phyloP scores from a whole-genome alignment of 2,888 invertebrate genomes.

The Micoletzkya japonica region DNA sequence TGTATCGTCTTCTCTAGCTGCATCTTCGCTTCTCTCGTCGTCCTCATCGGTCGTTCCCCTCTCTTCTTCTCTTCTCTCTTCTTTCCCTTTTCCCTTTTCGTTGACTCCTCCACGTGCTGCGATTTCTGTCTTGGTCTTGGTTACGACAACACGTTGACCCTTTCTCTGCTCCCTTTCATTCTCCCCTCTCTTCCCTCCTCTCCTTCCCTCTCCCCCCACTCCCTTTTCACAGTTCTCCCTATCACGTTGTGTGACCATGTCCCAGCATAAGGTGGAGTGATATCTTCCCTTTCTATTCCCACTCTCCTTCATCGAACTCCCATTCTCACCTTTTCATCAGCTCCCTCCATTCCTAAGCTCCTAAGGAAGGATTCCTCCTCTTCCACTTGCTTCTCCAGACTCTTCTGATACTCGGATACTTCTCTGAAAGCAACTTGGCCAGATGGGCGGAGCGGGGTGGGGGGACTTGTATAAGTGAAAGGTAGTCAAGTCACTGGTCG shows the following conservation, averaged over 20 bases:
- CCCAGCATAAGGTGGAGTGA: neutral
- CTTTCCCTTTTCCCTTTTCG: neutral
- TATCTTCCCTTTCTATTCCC: neutral
- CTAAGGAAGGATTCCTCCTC: conserved; percentile 14
- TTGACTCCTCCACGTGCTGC: neutral
- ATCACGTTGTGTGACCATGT: too few species aligned
- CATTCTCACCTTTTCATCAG: neutral
- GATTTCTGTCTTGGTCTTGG: too few species aligned
- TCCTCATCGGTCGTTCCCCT: neutral
- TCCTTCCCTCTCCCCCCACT: neutral
- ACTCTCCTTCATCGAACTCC: neutral
- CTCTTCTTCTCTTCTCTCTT: neutral
- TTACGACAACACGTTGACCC: too few species aligned
- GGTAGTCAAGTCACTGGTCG: too few species aligned
- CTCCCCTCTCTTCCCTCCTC: neutral
- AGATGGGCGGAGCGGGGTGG: too few species aligned
- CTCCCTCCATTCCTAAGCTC: conserved; percentile 11
- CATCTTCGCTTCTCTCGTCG: conserved; percentile 8
- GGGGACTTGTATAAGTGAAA: too few species aligned
- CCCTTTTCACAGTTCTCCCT: neutral
- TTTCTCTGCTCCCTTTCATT: neutral
- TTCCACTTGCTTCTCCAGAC: conserved; percentile 21
- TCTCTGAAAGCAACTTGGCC: conserved; percentile 14
- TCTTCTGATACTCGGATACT: conserved; percentile 10
- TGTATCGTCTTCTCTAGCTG: conserved; percentile 10